Evolutionary conservation across 2,113 vertebrate species (phyloP).

Genomic region (Oncorhynchus nerka): DNA sequence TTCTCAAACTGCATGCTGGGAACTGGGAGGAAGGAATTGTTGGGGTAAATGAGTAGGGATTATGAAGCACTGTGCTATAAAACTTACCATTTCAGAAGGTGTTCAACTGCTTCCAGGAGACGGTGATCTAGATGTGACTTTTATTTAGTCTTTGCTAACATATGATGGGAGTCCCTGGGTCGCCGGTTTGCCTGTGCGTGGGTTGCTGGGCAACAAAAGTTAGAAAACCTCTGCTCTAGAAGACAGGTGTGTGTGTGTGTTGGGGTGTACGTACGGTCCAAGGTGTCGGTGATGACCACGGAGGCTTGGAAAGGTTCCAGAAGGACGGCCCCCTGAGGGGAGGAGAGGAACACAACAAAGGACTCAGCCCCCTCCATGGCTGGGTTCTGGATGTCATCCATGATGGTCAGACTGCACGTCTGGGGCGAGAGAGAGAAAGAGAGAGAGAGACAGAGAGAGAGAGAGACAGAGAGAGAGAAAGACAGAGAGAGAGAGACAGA

Average conservation of each 20-base stretch:
- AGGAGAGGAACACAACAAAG: conserved; percentile 95
- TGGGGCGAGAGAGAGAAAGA: conserved; percentile 35
- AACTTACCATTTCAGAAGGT: no score
- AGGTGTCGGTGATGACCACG: conserved; percentile 88
- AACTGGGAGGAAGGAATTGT: conserved; percentile 68
- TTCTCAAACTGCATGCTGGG: conserved; percentile 97
- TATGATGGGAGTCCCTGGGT: no score
- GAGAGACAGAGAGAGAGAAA: no score
- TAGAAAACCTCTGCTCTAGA: no score
- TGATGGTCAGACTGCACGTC: conserved; percentile 92
- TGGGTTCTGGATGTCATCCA: conserved; percentile 93
- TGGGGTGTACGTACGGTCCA: conserved; percentile 77
- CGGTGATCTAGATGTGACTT: no score
- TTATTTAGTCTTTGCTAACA: no score
- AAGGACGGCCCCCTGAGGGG: conserved; percentile 91
- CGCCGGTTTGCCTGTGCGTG: no score
- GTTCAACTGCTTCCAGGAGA: no score
- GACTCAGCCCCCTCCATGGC: conserved; percentile 95
- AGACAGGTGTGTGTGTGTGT: no score
- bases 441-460: neutral
- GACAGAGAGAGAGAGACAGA: rapidly evolving
- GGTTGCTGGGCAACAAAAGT: no score
- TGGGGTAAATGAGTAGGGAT: no score
- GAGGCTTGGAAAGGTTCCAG: conserved; percentile 88
- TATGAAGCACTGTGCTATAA: no score